Evolutionary conservation across 2,113 vertebrate species (phyloP), one percentile per base, ranked within the genome.

Genomic region (Asarcornis scutulata): DNA sequence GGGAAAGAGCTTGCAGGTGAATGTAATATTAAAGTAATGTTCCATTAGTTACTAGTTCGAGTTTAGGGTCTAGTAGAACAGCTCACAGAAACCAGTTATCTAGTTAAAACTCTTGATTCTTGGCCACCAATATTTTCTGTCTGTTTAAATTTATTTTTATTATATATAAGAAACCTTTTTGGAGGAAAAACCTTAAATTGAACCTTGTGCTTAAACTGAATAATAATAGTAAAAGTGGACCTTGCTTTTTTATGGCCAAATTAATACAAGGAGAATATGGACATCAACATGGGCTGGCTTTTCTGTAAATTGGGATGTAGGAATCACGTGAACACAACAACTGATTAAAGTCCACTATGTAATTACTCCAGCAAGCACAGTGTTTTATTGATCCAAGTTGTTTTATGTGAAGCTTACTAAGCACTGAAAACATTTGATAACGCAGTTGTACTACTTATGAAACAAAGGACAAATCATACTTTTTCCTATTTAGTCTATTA

Each of bases 401-500:
- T 18, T 94, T 85, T 50, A 55, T 52, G 4, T 74, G 56, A 79
- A 91, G 34, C 59, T 85, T 62, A 34, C 0, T 29, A 48, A 44
- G 31, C 40, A 62, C n/a, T 82, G 71, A 59, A 83, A 53, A 62
- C 36, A 50, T 77, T 69, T 7, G 7, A 4, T 68, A 48, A 48
- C 0, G 0, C 9, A 4, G 58, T 79, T 71, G 8, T 84, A 69
- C 88, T 38, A 17, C 22, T 69, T 66, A 8, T 68, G 34, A 93
- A 80, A 12, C 34, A 81, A 91, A 87, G 31, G n/a, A 50, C 20
- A 73, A 69, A 62, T 79, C 13, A 9, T 36, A 21, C 27, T 66
- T 86, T n/a, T 75, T 50, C 42, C 6, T 53, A 17, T 69, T 67
- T 40, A 75, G 59, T 66, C 50, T 93, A 92, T 93, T 98, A 96